Base-by-base conservation (phyloP, 2,888 invertebrate species). In the Sphinx pinastri region DNA sequence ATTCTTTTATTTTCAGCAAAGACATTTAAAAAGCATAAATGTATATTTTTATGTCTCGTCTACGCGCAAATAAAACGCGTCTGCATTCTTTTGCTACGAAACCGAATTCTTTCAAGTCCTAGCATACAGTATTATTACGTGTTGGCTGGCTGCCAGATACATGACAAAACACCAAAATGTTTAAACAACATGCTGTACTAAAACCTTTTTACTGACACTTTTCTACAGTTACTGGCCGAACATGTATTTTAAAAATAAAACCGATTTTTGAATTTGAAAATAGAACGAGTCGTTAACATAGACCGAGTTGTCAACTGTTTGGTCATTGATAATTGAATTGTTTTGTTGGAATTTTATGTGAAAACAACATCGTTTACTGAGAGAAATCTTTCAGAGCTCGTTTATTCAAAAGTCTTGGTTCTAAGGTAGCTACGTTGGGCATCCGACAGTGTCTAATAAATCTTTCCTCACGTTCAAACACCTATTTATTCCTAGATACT, bases 191-290 rank as follows among this genome's bases (percentile, higher is more conserved):
- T 19, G 16, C 54, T 16, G 54, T 11, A 55, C 55, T 55, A 25
- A 63, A 49, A 63, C 63, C 63, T 63, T 63, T 63, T 49, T 63
- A 63, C 63, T 19, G 14, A 38, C 38, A 31, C 16, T 45, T 63
- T 49, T 47, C 10, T 7, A 19, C 47, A 19, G 16, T 45, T 47
- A 16, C 16, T 45, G 45, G n/a, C 12, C 16, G 6, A 10, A 45
- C 8, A 14, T n/a, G 59, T 60, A 13, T 31, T 60, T 60, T 60
- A 60, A 63, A 63, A 49, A 49, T 12, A 16, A 19, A 19, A 60
- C 11, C 6, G 14, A 12, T 60, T 59, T 58, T 58, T 60, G 10
- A 38, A 25, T 0, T 59, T 60, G 45, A 47, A 63, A 63, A 63
- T 49, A 63, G 25, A 63, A 58, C 8, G 51, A 51, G 51, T 4